Percentiles rank a stretch among this genome's conserved stretches.
phyloP scores from a whole-genome alignment of 2,888 invertebrate species.

The Synergus itoensis region DNA sequence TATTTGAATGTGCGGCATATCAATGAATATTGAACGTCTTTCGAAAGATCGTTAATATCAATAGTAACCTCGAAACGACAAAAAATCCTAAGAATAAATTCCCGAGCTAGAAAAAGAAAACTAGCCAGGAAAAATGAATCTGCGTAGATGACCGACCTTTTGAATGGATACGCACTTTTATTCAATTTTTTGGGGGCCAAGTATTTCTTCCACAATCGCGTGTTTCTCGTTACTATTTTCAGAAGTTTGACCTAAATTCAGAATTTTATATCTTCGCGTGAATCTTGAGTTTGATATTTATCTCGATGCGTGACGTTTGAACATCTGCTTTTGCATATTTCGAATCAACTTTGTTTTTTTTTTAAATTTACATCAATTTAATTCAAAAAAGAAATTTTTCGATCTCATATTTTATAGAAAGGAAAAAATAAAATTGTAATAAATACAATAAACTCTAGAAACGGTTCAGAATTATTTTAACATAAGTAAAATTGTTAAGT shows the following conservation, averaged over 20 bases:
- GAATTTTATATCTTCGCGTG: conserved; percentile 65
- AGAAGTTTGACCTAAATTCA: conserved; percentile 70
- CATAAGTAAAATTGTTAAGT: no score
- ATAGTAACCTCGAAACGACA: not conserved
- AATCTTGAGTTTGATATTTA: not conserved
- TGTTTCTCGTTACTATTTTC: conserved; percentile 63
- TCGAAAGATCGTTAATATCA: not conserved
- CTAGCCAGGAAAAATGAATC: not conserved
- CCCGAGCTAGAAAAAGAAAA: not conserved
- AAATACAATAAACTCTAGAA: no score
- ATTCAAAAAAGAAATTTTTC: not conserved
- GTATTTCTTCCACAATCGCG: conserved; percentile 10
- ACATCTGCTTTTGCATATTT: conserved; percentile 21
- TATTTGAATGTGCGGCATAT: not conserved
- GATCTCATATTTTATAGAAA: not conserved
- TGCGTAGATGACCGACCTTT: not conserved
- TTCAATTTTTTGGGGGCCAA: conserved; percentile 8
- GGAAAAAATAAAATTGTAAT: no score
- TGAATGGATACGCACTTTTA: conserved; percentile 38
- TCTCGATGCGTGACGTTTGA: not conserved
- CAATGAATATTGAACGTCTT: not conserved
- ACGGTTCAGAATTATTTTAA: no score
- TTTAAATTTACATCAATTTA: not conserved
- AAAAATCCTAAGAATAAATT: not conserved
- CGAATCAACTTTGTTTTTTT: not conserved